phyloP scores from a whole-genome alignment of 2,113 vertebrate species.

The Pedionomus torquatus region DNA sequence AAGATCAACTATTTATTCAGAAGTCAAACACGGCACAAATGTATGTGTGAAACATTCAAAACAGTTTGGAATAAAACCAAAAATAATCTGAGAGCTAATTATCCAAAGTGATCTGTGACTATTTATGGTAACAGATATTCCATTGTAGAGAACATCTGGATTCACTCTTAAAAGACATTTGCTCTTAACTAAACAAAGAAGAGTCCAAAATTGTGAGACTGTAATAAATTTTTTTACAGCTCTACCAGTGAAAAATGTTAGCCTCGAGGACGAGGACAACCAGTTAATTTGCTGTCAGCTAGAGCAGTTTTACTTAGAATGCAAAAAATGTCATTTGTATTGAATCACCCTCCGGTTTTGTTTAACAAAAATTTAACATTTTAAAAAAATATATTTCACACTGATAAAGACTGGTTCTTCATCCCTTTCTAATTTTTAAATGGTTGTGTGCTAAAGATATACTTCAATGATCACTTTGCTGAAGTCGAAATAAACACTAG shows the following conservation, averaged over 20 bases:
- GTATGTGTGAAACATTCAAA: background rate
- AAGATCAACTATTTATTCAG: background rate
- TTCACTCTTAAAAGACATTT: background rate
- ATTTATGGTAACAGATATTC: background rate
- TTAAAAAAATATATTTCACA: background rate
- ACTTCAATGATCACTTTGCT: background rate
- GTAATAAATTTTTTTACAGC: background rate
- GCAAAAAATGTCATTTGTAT: background rate
- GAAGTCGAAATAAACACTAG: slow-evolving; percentile 54
- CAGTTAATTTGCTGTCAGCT: background rate
- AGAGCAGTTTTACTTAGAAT: background rate
- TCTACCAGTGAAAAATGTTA: background rate
- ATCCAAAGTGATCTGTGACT: background rate
- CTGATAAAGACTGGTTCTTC: background rate
- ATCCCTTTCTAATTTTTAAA: background rate
- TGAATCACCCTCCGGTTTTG: background rate
- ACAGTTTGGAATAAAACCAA: background rate
- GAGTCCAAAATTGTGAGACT: background rate
- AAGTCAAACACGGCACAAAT: background rate
- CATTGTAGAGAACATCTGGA: background rate
- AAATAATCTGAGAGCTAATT: background rate
- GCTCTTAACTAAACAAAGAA: background rate
- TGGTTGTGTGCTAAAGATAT: accelerated
- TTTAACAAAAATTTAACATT: background rate
- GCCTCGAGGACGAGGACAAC: accelerated